Conservation (phyloP, 1,140 invertebrate species). For the Trichonephila clavata region DNA sequence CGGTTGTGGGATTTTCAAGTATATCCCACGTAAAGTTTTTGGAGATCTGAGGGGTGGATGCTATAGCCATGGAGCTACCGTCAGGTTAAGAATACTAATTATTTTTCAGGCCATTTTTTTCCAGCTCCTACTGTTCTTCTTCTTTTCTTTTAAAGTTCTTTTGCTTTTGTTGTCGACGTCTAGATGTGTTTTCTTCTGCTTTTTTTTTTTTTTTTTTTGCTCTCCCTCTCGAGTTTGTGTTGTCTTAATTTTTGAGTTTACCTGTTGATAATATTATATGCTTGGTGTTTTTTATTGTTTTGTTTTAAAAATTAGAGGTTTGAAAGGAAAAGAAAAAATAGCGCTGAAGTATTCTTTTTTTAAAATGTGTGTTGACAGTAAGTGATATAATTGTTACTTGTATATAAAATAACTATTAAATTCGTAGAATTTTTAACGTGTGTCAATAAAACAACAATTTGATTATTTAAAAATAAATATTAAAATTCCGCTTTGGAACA, state of each 20-base stretch:
- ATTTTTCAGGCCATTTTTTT: not conserved
- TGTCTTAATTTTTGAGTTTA: not conserved
- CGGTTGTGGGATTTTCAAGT: constrained; percentile 26
- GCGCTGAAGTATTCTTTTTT: too few species aligned
- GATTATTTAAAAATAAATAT: too few species aligned
- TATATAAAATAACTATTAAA: too few species aligned
- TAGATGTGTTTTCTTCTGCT: not conserved
- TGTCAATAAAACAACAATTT: too few species aligned
- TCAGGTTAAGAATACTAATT: constrained; percentile 32
- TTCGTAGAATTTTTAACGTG: too few species aligned
- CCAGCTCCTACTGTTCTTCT: not conserved
- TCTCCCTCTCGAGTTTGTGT: not conserved
- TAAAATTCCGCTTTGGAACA: too few species aligned
- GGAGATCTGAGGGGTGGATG: not conserved
- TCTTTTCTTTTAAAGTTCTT: not conserved
- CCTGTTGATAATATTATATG: too few species aligned
- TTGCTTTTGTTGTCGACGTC: not conserved
- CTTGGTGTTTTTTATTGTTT: too few species aligned
- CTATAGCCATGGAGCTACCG: constrained; percentile 6
- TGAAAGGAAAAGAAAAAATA: too few species aligned
- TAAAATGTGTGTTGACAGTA: too few species aligned
- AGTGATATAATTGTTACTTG: too few species aligned
- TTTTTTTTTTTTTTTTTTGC: not conserved
- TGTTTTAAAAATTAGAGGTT: too few species aligned
- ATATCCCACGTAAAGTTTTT: constrained; percentile 44